Conservation (phyloP, 1,140 invertebrate species). For the Drosophila pruinosa region DNA sequence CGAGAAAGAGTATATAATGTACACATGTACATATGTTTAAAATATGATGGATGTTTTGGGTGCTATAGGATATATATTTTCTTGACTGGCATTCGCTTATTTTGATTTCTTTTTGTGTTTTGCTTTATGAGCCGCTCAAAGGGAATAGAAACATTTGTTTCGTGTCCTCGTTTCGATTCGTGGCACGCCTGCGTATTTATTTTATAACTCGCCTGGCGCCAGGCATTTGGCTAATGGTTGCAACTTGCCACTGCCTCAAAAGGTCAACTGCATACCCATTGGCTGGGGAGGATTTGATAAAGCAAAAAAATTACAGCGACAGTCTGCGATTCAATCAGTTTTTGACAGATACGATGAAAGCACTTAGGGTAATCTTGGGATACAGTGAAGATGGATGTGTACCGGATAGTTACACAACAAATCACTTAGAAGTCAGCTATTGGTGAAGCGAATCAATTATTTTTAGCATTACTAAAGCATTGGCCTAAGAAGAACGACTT, state of each 20-base stretch:
- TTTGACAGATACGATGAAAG: constrained; percentile 7
- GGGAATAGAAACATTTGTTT: constrained; percentile 30
- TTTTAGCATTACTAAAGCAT: constrained; percentile 2
- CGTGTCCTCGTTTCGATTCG: constrained; percentile 39
- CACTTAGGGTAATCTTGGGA: not conserved
- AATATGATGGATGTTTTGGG: too few species aligned
- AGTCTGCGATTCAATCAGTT: not conserved
- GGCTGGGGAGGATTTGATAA: too few species aligned
- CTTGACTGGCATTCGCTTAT: not conserved
- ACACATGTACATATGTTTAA: too few species aligned
- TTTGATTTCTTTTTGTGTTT: not conserved
- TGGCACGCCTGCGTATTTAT: constrained; percentile 64
- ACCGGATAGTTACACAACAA: constrained; percentile 26
- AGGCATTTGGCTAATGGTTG: constrained; percentile 66
- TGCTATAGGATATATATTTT: not conserved
- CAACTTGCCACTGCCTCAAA: constrained; percentile 25
- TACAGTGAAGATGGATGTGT: not conserved
- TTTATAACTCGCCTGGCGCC: constrained; percentile 72
- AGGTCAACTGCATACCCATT: constrained; percentile 64
- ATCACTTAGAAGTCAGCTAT: constrained; percentile 15
- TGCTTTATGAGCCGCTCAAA: constrained; percentile 19
- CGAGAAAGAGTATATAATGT: too few species aligned
- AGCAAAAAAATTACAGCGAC: too few species aligned
- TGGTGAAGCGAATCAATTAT: constrained; percentile 11
- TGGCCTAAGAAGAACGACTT: not conserved